These are phyloP conservation scores for Drosophila stalkeri DNA, from an alignment of 2,888 invertebrate genomes.

Conservation along the genomic window DNA sequence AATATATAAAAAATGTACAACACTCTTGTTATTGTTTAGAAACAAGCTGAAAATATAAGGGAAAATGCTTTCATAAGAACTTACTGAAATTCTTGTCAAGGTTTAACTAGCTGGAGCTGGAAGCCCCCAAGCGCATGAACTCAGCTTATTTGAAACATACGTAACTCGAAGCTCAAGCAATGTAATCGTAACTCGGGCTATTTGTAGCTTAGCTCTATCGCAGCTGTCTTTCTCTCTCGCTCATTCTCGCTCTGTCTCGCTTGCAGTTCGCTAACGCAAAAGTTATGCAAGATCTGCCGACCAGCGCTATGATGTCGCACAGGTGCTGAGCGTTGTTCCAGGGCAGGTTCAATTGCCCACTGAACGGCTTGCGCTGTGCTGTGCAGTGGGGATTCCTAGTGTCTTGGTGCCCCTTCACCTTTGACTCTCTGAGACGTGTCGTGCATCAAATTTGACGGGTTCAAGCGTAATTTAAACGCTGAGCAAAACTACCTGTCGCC, in stretches of 20 bases:
- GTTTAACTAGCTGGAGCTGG: neutral
- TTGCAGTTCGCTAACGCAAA: neutral
- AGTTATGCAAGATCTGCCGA: conserved; percentile 5
- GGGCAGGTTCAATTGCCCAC: neutral
- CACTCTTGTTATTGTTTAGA: too few relatives aligned
- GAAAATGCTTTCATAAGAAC: neutral
- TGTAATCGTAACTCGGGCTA: neutral
- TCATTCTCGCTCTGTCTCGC: neutral
- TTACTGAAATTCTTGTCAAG: neutral
- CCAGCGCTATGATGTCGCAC: neutral
- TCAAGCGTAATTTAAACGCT: neutral
- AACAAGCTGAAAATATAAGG: neutral
- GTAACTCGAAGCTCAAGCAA: neutral
- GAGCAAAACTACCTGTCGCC: conserved; percentile 44
- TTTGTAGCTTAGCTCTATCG: neutral
- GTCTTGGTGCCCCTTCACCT: neutral
- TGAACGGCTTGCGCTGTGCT: neutral
- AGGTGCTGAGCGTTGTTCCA: neutral
- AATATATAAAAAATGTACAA: too few relatives aligned
- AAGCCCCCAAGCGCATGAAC: neutral
- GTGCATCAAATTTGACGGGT: conserved; percentile 15
- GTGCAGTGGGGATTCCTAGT: neutral
- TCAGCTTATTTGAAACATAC: neutral
- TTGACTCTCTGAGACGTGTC: conserved; percentile 17
- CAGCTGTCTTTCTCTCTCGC: neutral